Evolutionary conservation across 2,888 invertebrate species (phyloP).

Genomic region (Neuroscelio doddi): DNA sequence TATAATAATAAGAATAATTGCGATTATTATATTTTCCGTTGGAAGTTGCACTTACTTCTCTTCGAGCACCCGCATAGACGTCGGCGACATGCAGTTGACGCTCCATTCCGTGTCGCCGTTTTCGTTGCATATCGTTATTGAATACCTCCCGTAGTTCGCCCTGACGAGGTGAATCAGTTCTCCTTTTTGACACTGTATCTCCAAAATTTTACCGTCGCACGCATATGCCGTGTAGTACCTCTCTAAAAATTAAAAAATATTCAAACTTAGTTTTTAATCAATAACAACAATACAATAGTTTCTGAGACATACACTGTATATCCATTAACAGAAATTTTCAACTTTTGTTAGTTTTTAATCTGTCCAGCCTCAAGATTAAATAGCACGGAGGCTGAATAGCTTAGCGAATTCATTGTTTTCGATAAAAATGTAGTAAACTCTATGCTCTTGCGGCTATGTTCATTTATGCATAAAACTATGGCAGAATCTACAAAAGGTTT

Average conservation of each 20-base stretch:
- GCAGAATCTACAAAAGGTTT: too few relatives aligned
- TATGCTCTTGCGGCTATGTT: too few relatives aligned
- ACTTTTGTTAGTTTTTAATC: too few relatives aligned
- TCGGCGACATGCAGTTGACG: conserved; percentile 94
- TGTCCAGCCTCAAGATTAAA: too few relatives aligned
- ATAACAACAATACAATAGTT: too few relatives aligned
- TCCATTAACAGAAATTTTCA: too few relatives aligned
- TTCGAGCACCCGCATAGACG: conserved; percentile 89
- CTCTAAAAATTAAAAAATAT: conserved; percentile 71
- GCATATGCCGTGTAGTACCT: conserved; percentile 94
- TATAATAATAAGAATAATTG: conserved; percentile 6
- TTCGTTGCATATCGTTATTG: conserved; percentile 96
- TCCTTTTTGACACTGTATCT: conserved; percentile 91
- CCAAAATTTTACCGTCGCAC: conserved; percentile 92
- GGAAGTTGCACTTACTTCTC: conserved; percentile 79
- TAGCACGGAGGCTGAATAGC: too few relatives aligned
- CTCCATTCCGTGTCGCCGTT: conserved; percentile 97
- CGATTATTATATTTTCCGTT: conserved; percentile 26
- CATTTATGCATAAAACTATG: too few relatives aligned
- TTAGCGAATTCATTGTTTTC: too few relatives aligned
- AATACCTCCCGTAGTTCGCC: conserved; percentile 96
- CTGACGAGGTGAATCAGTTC: conserved; percentile 92
- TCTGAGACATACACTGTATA: too few relatives aligned
- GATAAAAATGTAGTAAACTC: too few relatives aligned
- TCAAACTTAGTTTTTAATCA: background rate